A percentile compares a stretch with the other conserved stretches of the same genome.
Conservation (phyloP, 2,113 vertebrate genomes). For the Microtus richardsoni region DNA sequence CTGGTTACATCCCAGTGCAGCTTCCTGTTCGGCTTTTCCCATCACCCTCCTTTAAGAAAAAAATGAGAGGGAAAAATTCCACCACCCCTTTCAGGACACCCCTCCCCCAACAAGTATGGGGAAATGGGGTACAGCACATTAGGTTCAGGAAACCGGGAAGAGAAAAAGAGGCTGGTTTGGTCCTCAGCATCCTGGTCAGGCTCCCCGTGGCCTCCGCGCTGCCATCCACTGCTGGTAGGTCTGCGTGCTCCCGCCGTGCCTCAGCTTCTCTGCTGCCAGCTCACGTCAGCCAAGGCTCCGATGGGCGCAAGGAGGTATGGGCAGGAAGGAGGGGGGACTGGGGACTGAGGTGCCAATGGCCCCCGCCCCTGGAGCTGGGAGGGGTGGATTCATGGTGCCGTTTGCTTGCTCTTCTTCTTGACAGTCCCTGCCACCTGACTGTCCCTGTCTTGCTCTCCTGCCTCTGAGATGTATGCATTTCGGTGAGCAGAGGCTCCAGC, state of each 20-base stretch:
- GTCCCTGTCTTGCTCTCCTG: constrained; percentile 82
- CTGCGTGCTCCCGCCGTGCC: constrained; percentile 58
- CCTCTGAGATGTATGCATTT: constrained; percentile 67
- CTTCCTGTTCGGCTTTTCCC: constrained; percentile 22
- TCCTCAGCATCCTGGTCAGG: constrained; percentile 81
- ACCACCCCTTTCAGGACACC: constrained; percentile 69
- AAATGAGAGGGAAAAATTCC: constrained; percentile 48
- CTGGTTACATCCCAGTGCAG: background rate
- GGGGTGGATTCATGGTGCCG: constrained; percentile 60
- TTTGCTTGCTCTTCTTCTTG: constrained; percentile 72
- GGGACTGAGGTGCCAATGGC: constrained; percentile 74
- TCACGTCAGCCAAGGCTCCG: constrained; percentile 79
- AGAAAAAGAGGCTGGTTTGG: constrained; percentile 78
- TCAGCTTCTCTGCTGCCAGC: constrained; percentile 68
- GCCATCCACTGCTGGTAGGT: constrained; percentile 75
- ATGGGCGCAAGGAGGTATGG: constrained; percentile 62
- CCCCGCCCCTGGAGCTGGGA: constrained; percentile 75
- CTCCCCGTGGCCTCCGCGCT: constrained; percentile 78
- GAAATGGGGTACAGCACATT: constrained; percentile 66
- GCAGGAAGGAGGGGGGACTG: constrained; percentile 54
- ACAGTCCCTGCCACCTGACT: constrained; percentile 78
- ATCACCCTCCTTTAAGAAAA: constrained; percentile 54
- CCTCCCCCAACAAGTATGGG: constrained; percentile 72
- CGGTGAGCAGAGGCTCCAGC: constrained; percentile 64
- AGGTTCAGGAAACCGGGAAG: constrained; percentile 80